Evolutionary conservation across 30 jellyfish, hydroid and myxozoan genomes (phyloP).

Genomic region (Aurelia sp.): DNA sequence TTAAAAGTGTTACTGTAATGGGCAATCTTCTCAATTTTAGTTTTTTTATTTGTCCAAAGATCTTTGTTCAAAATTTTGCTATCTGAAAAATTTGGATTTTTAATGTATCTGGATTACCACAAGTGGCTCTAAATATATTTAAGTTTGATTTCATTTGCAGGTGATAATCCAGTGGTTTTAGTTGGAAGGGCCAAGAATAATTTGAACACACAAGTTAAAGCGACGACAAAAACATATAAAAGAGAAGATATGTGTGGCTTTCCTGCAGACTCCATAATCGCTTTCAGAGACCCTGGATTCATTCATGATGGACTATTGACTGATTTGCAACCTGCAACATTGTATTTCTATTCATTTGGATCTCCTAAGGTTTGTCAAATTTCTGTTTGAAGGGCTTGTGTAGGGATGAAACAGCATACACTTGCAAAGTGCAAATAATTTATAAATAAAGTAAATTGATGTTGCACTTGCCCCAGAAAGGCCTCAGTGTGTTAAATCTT

Average conservation of each 20-base stretch:
- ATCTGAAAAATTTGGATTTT: too few species aligned
- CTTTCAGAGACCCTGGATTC: conserved; percentile 87
- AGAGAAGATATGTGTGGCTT: conserved; percentile 90
- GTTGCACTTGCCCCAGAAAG: too few species aligned
- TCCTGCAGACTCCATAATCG: conserved; percentile 81
- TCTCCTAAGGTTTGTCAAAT: conserved; percentile 63
- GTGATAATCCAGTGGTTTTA: conserved; percentile 53
- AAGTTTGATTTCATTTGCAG: conserved; percentile 19
- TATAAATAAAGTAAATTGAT: too few species aligned
- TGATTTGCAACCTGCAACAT: conserved; percentile 53
- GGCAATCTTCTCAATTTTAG: too few species aligned
- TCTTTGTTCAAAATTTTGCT: too few species aligned
- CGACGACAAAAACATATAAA: conserved; percentile 69
- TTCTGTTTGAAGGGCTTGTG: not conserved
- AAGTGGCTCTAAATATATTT: too few species aligned
- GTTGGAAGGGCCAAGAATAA: conserved; percentile 59
- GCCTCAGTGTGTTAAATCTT: too few species aligned
- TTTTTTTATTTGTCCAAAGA: too few species aligned
- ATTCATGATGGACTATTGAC: conserved; percentile 85
- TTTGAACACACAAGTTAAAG: conserved; percentile 28
- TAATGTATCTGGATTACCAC: too few species aligned
- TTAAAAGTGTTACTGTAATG: too few species aligned
- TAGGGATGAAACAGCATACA: too few species aligned
- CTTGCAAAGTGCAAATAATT: too few species aligned
- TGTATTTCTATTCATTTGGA: conserved; percentile 82